Base-by-base conservation (phyloP, 2,113 vertebrate species). In the Oriolus oriolus region DNA sequence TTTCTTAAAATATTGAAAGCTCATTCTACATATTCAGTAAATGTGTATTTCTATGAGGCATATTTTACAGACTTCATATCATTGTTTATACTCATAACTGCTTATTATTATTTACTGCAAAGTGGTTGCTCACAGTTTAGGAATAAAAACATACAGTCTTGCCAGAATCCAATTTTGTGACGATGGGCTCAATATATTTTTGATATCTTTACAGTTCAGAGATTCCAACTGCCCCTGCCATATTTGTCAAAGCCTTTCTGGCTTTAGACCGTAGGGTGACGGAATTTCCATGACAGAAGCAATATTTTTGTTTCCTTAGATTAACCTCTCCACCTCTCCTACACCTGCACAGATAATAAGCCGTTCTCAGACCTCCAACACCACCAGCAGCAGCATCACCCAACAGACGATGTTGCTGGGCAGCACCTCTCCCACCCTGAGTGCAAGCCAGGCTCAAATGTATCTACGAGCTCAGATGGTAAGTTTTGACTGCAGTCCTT, bases 391-490 rank as follows among this genome's bases (percentile, higher is more conserved):
- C 97, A 98, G 98, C 47, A 98, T 99, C 95, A 99, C 98, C 96
- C 99, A 99, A 97, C 99, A 99, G 98, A 98, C 99, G 57, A 98
- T 99, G 98, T 97, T 99, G 66, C 97, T 99, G 93, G 99, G 99
- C 95, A 99, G 98, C 94, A 98, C 98, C 90, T 99, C 99, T 23
- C 98, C 98, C 85, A 98, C 98, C 97, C 96, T 98, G 77, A 98
- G 98, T 63, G 98, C 99, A 82, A 99, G 98, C 97, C 99, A 99
- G 98, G 98, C 99, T 96, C 99, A 99, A 94, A 99, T 99, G 99
- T 99, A 99, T 85, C 99, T 99, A 8, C 98, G 99, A 94, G 99
- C 99, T 96, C 99, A 99, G 97, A 99, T 99, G 99, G 99, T 99
- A 95, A 97, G 97, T 96, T 82, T 45, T 16, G 44, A 31, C 79